Conservation (phyloP, 2,113 vertebrate genomes). For the Ovis canadensis region DNA sequence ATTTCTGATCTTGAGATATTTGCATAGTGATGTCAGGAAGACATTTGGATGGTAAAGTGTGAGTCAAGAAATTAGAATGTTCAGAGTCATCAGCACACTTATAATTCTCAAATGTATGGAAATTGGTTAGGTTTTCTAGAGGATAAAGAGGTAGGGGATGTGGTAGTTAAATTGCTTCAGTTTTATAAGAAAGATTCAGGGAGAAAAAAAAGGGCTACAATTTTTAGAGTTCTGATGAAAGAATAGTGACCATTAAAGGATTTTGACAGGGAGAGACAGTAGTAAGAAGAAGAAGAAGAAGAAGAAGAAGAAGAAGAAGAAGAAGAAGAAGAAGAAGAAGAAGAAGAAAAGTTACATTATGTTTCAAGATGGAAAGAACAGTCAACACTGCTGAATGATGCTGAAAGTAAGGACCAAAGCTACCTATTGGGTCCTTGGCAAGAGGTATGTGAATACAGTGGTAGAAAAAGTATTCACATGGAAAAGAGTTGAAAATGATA, state of each 20-base stretch:
- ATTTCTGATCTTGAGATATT: background rate
- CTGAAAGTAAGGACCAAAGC: background rate
- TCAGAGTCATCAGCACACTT: background rate
- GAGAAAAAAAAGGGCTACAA: background rate
- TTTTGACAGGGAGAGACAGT: background rate
- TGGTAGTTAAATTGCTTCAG: background rate
- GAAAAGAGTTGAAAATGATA: background rate
- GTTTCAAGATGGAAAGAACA: background rate
- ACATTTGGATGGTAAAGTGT: background rate
- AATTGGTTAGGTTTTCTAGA: background rate
- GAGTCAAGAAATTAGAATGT: background rate
- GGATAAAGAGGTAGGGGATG: background rate
- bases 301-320: background rate
- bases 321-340: background rate
- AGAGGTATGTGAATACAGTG: background rate
- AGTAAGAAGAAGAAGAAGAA: background rate
- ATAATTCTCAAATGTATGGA: background rate
- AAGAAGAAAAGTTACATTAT: background rate
- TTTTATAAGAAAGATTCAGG: background rate
- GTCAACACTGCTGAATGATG: background rate
- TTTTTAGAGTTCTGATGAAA: background rate
- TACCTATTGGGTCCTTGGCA: background rate
- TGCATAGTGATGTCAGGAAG: background rate
- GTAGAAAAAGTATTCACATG: background rate
- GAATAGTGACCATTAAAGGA: background rate